Base-by-base conservation (phyloP, 2,797 vertebrate species). In the Anguilla megastoma region DNA sequence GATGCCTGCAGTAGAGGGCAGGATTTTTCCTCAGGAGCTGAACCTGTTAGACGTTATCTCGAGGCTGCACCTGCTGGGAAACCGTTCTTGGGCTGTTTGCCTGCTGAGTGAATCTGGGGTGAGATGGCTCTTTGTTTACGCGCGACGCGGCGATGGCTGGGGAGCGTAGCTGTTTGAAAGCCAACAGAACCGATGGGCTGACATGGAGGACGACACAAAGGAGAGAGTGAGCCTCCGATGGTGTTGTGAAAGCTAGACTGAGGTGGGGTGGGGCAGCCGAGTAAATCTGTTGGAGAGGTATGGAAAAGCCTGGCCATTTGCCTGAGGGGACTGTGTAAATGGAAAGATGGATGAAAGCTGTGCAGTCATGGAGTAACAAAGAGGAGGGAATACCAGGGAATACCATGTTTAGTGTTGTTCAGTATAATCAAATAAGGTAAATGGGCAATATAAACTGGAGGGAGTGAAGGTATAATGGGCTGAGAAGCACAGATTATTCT, bases 61-160 rank as follows among this genome's bases (percentile, higher is more conserved):
- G 45, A 82, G 82, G 82, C 83, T 54, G 87, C 87, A 85, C 80
- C 87, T 88, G 87, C 79, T 71, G n/a, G 52, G 87, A 74, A 71
- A 71, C 27, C n/a, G 82, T n/a, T 16, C 14, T 41, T 41, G 84
- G 87, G 87, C 63, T 74, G 80, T 71, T 84, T 84, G 87, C 82
- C 80, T 41, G 60, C 82, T 27, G 50, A 30, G 50, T 21, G 54
- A 85, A 76, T 76, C 74, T 54, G 82, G 30, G 45, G 27, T 50
- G 79, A 84, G 54, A 79, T 52, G 56, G 36, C 56, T 83, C 41
- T 87, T 80, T 66, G 58, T 66, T 87, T 48, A 45, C 80, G 36
- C 16, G 87, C 74, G 63, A 84, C 45, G 36, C 58, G 84, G 82
- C 71, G 30, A 84, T 80, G 48, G 36, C 54, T 45, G 16, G 36